These are phyloP conservation scores for Pyrgus malvae DNA, from an alignment of 2,888 invertebrate genomes.

Conservation along the genomic window DNA sequence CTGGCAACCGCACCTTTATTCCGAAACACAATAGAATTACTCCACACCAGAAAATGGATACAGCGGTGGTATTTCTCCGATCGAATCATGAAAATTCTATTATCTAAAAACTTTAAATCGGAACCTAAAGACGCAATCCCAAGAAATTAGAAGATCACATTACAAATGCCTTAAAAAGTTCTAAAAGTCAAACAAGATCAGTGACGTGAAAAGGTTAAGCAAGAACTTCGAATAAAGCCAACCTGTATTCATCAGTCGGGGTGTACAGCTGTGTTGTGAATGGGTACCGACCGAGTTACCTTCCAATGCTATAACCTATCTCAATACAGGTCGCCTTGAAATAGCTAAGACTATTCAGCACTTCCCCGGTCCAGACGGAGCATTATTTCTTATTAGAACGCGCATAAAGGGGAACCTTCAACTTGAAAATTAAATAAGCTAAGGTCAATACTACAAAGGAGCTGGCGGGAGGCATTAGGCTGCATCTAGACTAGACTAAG, in stretches of 20 bases:
- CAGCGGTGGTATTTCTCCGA: too few species aligned
- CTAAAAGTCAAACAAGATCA: constrained; percentile 32
- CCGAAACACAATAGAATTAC: too few species aligned
- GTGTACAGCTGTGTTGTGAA: constrained; percentile 67
- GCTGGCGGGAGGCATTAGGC: constrained; percentile 47
- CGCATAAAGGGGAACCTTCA: constrained; percentile 70
- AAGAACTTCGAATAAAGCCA: constrained; percentile 18
- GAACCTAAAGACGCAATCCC: neutral
- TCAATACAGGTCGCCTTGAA: constrained; percentile 69
- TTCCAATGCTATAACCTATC: constrained; percentile 71
- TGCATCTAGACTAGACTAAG: constrained; percentile 71
- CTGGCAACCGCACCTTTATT: too few species aligned
- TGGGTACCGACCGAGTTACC: constrained; percentile 53
- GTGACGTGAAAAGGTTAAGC: constrained; percentile 18
- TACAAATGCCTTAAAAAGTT: constrained; percentile 18
- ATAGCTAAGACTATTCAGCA: constrained; percentile 61
- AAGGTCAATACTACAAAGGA: constrained; percentile 66
- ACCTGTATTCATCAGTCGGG: constrained; percentile 38
- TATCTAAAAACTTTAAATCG: too few species aligned
- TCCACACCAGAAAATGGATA: too few species aligned
- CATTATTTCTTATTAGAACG: constrained; percentile 52
- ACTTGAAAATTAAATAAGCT: constrained; percentile 72
- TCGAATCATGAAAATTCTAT: too few species aligned
- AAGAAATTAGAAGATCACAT: constrained; percentile 23
- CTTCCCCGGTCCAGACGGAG: constrained; percentile 57